Base-by-base conservation (phyloP, 2,113 vertebrate species). In the Hirundichthys speculiger region DNA sequence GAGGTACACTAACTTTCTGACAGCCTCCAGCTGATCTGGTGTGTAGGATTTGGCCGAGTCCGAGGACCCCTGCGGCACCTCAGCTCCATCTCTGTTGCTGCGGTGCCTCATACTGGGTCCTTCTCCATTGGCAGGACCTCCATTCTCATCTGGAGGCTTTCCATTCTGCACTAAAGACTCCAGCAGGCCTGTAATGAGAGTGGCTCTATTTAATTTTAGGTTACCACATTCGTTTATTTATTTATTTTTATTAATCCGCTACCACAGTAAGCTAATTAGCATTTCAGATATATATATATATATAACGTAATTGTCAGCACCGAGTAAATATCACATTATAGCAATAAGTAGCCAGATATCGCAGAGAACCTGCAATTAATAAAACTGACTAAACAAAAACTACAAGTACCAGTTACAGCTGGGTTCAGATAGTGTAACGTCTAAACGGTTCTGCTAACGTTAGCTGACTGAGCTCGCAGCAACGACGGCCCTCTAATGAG, bases 1-100 rank as follows among this genome's bases (percentile, higher is more conserved):
- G 16, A 21, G 10, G 30, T n/a, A 14, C n/a, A 86, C 88, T 69
- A 18, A 99, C 98, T 96, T 96, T 87, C 92, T 98, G 69, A 99
- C 97, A 0, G 96, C 95, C 0, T 96, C 96, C 74, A 96, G 80
- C 85, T 99, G 96, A 55, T 99, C 96, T 30, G 92, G 79, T 2
- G 94, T 95, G 87, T 94, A 99, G 55, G 94, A 70, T 77, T 97
- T 98, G 69, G 86, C 84, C 48, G 92, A 82, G 10, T 96, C 96
- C 62, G 94, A 85, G 13, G 90, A 89, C 0, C 92, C 89, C 58
- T 94, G 94, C 69, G 86, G 78, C 47, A 0, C 88, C 7, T 84
- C 45, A 1, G 85, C 64, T 42, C 88, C 79, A 0, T 88, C 75
- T 5, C 73, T 73, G 64, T 69, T 86, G 0, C 86, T 83, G 64